These are phyloP conservation scores for Zeus faber DNA, from an alignment of 2,113 vertebrate species.

Conservation along the genomic window DNA sequence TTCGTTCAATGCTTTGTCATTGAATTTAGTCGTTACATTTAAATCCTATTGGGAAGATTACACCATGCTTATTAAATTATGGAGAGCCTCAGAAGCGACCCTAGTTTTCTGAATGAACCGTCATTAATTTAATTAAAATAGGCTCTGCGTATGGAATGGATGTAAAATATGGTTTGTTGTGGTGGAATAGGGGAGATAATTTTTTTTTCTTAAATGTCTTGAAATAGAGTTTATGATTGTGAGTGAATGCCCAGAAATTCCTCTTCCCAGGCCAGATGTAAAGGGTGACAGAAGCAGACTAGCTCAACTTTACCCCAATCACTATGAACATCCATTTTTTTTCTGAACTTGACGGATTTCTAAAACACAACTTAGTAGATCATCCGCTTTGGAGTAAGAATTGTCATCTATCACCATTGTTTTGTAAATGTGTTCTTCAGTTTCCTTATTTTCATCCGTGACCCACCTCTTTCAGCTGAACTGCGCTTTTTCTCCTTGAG, in stretches of 20 bases:
- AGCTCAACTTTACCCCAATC: conserved; percentile 2
- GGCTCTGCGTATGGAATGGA: neutral
- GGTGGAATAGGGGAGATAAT: neutral
- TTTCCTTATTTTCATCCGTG: conserved; percentile 30
- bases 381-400: neutral
- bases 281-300: conserved; percentile 7
- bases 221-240: neutral
- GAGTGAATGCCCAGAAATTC: neutral
- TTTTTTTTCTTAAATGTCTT: too few species aligned
- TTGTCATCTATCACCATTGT: conserved; percentile 31
- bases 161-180: neutral
- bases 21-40: conserved; percentile 27
- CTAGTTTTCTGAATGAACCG: too few species aligned
- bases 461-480: conserved; percentile 23
- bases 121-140: conserved; percentile 10
- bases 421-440: conserved; percentile 41
- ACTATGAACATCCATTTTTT: conserved; percentile 5
- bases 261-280: neutral
- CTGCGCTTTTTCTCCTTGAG: conserved; percentile 18
- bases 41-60: conserved; percentile 15
- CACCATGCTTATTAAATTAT: conserved; percentile 28
- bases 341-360: conserved; percentile 4
- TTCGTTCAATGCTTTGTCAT: conserved; percentile 20
- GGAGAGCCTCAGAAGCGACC: neutral
- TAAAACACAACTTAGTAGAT: conserved; percentile 14